Evolutionary conservation across 2,888 invertebrate genomes (phyloP).

Genomic region (Ptychoptera contaminata): DNA sequence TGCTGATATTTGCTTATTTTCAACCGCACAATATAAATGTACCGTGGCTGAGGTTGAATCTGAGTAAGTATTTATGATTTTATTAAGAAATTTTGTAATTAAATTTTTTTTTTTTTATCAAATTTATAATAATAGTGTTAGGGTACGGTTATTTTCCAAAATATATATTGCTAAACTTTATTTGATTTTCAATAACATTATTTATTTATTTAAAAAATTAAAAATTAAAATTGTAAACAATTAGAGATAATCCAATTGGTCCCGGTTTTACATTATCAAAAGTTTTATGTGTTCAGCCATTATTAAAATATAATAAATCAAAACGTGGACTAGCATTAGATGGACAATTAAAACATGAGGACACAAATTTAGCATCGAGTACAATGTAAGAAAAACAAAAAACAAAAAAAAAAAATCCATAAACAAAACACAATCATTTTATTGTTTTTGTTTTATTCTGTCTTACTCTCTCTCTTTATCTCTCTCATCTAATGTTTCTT

Average conservation of each 20-base stretch:
- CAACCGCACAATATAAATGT: constrained; percentile 98
- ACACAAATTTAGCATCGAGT: constrained; percentile 74
- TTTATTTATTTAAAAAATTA: neutral
- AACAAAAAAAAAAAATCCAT: constrained; percentile 6
- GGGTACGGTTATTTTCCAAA: neutral
- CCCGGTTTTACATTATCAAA: constrained; percentile 76
- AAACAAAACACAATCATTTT: too few relatives aligned
- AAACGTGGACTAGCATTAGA: constrained; percentile 72
- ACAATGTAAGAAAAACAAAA: constrained; percentile 48
- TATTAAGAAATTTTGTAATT: neutral
- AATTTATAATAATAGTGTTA: neutral
- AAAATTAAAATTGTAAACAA: constrained; percentile 21
- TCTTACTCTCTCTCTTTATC: too few relatives aligned
- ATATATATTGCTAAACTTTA: too few relatives aligned
- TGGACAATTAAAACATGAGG: constrained; percentile 76
- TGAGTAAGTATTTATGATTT: constrained; percentile 70
- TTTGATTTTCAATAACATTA: neutral
- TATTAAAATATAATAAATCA: constrained; percentile 67
- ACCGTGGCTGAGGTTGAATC: constrained; percentile 96
- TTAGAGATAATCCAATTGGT: constrained; percentile 65
- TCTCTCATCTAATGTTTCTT: too few relatives aligned
- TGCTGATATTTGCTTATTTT: constrained; percentile 98
- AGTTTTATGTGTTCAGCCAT: constrained; percentile 62
- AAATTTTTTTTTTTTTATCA: neutral
- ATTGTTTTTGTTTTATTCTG: too few relatives aligned